Conservation (phyloP, 2,797 vertebrate genomes). For the Sibirionetta formosa region DNA sequence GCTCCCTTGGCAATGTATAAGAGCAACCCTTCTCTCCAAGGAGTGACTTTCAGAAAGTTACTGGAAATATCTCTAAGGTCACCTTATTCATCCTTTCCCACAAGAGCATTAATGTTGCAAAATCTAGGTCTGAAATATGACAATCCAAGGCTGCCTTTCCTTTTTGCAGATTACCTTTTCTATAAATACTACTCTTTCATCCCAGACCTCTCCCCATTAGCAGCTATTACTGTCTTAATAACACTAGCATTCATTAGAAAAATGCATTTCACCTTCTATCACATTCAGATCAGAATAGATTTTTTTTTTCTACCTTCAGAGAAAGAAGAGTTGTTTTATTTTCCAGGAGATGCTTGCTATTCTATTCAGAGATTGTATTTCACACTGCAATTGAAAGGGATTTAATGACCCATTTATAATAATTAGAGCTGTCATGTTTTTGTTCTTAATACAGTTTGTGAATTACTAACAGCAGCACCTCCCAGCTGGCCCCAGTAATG, state of each 20-base stretch:
- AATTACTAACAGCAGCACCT: conserved; percentile 55
- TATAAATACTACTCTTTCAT: not conserved
- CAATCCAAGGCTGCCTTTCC: not conserved
- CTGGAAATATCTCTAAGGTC: conserved; percentile 28
- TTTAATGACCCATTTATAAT: conserved; percentile 69
- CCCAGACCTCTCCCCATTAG: not conserved
- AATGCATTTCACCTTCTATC: conserved; percentile 46
- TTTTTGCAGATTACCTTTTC: conserved; percentile 4
- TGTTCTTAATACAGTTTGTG: conserved; percentile 50
- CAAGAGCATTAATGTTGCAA: not conserved
- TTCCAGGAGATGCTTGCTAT: conserved; percentile 15
- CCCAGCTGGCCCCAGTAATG: conserved; percentile 5
- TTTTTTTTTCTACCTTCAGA: not conserved
- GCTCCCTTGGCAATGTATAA: not conserved
- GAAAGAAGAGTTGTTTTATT: not conserved
- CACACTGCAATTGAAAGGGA: not conserved
- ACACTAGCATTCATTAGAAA: not conserved
- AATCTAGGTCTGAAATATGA: not conserved
- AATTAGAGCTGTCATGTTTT: conserved; percentile 42
- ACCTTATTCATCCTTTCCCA: not conserved
- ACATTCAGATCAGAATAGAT: not conserved
- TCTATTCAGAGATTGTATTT: conserved; percentile 56
- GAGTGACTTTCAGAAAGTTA: not conserved
- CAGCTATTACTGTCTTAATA: conserved; percentile 47
- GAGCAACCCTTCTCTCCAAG: not conserved